phyloP scores from a whole-genome alignment of 2,797 vertebrate species.

The Dromococcyx pavoninus region DNA sequence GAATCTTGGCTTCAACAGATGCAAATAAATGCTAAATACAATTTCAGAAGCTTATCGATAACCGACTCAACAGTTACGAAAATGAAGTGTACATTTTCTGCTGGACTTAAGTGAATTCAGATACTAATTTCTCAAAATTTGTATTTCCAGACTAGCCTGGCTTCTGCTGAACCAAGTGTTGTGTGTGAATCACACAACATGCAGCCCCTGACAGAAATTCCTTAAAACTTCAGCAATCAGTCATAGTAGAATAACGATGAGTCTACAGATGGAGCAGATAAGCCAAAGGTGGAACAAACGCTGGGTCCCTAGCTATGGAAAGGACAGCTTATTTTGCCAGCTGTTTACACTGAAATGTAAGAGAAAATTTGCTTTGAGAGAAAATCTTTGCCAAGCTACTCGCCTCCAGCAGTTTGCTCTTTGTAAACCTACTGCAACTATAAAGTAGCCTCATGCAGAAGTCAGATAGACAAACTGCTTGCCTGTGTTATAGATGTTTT shows the following conservation, averaged over 20 bases:
- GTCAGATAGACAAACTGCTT: background rate
- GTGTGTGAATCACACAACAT: background rate
- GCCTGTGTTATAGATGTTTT: background rate
- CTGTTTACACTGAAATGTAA: background rate
- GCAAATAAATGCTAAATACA: background rate
- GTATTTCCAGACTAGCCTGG: background rate
- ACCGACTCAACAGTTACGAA: background rate
- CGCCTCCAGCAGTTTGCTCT: background rate
- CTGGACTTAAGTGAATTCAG: background rate
- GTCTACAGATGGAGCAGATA: background rate
- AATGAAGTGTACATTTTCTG: background rate
- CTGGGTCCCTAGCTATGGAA: background rate
- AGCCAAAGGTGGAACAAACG: background rate
- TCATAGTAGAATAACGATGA: background rate
- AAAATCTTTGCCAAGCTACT: background rate
- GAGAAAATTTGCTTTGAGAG: background rate
- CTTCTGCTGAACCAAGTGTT: background rate
- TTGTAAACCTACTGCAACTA: background rate
- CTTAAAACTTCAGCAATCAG: background rate
- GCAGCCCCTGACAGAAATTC: background rate
- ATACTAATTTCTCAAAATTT: background rate
- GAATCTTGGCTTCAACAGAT: background rate
- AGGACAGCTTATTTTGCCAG: background rate
- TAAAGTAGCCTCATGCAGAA: background rate
- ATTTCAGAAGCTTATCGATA: background rate